phyloP scores from a whole-genome alignment of 2,888 invertebrate species.

The Clivina fossor region DNA sequence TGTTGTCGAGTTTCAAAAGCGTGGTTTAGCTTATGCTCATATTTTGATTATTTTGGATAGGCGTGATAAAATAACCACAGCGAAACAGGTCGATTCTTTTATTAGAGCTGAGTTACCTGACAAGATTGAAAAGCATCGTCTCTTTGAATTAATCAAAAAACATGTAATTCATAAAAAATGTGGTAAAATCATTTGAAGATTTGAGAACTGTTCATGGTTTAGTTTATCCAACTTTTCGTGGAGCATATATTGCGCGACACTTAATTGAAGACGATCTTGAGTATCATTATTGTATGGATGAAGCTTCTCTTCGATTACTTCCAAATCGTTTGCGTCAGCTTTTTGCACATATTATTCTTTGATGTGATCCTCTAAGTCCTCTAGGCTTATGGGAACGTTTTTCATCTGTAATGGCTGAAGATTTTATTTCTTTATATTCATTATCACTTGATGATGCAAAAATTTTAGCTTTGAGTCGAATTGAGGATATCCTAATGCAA shows the following conservation, averaged over 20 bases:
- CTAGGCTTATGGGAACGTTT: no score
- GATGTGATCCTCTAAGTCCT: no score
- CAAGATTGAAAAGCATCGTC: conserved; percentile 29
- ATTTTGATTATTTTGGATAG: background rate
- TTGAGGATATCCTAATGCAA: no score
- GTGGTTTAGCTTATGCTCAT: no score
- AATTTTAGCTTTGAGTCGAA: no score
- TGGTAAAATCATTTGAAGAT: background rate
- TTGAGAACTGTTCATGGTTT: background rate
- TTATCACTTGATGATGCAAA: no score
- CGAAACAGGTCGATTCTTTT: background rate
- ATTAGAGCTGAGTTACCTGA: background rate
- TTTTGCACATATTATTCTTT: no score
- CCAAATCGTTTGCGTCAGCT: background rate
- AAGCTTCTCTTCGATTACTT: background rate
- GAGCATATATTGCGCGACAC: background rate
- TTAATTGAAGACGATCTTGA: background rate
- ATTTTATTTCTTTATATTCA: no score
- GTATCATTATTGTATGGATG: background rate
- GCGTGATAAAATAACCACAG: background rate
- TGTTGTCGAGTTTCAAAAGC: background rate
- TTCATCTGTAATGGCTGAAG: no score
- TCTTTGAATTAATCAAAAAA: background rate
- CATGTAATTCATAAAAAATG: background rate
- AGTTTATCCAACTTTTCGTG: background rate